Conservation (phyloP, 2,113 vertebrate species). For the Indicator maculatus region DNA sequence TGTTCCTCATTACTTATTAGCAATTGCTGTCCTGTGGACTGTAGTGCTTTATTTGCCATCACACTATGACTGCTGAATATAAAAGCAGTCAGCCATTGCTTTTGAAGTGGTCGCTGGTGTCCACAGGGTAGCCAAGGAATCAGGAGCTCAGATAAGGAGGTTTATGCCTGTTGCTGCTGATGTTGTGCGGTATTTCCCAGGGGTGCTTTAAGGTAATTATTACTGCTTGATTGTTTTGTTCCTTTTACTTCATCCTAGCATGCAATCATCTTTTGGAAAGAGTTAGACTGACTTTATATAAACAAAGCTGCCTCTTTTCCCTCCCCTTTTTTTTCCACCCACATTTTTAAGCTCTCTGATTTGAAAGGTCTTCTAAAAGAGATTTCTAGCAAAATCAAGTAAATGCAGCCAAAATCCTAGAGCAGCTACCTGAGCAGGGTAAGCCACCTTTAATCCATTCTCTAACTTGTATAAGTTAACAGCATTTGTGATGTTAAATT, state of each 20-base stretch:
- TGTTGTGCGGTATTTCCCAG: not conserved
- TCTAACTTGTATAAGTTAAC: not conserved
- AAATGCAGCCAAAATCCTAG: slow-evolving; percentile 10
- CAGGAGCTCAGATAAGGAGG: not conserved
- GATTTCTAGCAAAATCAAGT: slow-evolving; percentile 71
- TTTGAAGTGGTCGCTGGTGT: not conserved
- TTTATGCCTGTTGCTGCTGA: not conserved
- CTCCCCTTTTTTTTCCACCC: not conserved
- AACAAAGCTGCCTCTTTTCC: not conserved
- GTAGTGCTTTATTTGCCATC: not conserved
- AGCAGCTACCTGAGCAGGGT: not conserved
- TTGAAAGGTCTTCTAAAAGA: slow-evolving; percentile 80
- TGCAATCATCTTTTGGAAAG: not conserved
- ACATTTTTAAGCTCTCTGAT: slow-evolving; percentile 61
- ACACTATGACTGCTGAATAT: not conserved
- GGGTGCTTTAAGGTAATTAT: not conserved
- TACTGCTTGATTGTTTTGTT: not conserved
- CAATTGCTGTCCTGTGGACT: not conserved
- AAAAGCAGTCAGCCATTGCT: not conserved
- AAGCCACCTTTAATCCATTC: not conserved
- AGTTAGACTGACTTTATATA: not conserved
- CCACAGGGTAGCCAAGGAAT: not conserved
- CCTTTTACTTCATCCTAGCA: not conserved
- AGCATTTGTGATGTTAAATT: not conserved
- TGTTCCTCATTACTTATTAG: not conserved